Evolutionary conservation across 2,113 vertebrate genomes (phyloP).

Genomic region (Chaetura pelagica): DNA sequence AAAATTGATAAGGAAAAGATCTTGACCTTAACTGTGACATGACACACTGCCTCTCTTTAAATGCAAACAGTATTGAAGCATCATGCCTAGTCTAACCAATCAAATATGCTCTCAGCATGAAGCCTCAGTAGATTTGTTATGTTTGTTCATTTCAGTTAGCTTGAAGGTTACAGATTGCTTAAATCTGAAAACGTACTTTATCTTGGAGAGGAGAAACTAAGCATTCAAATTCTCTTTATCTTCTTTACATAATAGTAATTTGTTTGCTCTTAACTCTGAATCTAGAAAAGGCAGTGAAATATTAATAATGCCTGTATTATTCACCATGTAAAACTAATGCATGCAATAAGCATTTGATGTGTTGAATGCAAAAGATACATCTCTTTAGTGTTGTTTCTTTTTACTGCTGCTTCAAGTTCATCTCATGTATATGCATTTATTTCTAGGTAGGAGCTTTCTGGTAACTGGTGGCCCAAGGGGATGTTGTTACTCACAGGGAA

Average conservation of each 20-base stretch:
- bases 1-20: background rate
- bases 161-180: background rate
- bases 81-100: background rate
- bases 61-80: background rate
- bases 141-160: conserved; percentile 3
- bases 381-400: background rate
- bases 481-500: background rate
- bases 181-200: background rate
- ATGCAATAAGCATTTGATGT: background rate
- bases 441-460: background rate
- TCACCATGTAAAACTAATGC: background rate
- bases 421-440: background rate
- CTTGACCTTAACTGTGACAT: background rate
- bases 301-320: background rate
- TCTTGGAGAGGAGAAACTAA: conserved; percentile 8
- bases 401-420: background rate
- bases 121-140: background rate
- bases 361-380: background rate
- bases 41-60: background rate
- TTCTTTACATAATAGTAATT: conserved; percentile 29
- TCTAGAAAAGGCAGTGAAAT: conserved; percentile 25
- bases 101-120: background rate
- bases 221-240: conserved; percentile 15
- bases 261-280: conserved; percentile 28
- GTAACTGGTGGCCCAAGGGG: background rate